These are phyloP conservation scores for Anodontia alba DNA, from an alignment of 2,888 invertebrate genomes.

Conservation along the genomic window DNA sequence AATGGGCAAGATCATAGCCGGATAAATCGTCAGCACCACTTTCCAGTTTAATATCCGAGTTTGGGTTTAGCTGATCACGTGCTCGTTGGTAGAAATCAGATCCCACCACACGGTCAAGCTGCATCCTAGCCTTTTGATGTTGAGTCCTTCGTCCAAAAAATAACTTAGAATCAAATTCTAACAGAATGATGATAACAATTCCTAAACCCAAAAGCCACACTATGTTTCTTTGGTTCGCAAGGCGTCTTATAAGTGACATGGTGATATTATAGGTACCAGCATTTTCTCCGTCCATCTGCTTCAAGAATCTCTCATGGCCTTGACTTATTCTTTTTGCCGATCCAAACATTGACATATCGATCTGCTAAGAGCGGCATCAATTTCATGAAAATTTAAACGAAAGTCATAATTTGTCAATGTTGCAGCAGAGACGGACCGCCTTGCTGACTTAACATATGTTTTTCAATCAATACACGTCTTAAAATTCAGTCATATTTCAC, in stretches of 20 bases:
- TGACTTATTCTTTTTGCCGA: not conserved
- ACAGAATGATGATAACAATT: conserved; percentile 19
- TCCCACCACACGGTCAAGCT: conserved; percentile 47
- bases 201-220: conserved; percentile 22
- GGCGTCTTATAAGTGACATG: not conserved
- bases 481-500: no score
- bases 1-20: conserved; percentile 16
- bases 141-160: not conserved
- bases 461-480: not conserved
- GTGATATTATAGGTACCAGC: not conserved
- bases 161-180: conserved; percentile 6
- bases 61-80: not conserved
- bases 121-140: conserved; percentile 38
- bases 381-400: not conserved
- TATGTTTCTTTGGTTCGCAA: not conserved
- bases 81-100: conserved; percentile 31
- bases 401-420: not conserved
- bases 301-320: not conserved
- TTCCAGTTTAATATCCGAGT: not conserved
- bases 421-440: not conserved
- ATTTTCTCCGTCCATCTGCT: not conserved
- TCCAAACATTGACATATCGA: not conserved
- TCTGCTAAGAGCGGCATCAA: not conserved
- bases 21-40: not conserved
- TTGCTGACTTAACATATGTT: not conserved